Conservation (phyloP, 2,113 vertebrate genomes). For the Actenoides lindsayi region DNA sequence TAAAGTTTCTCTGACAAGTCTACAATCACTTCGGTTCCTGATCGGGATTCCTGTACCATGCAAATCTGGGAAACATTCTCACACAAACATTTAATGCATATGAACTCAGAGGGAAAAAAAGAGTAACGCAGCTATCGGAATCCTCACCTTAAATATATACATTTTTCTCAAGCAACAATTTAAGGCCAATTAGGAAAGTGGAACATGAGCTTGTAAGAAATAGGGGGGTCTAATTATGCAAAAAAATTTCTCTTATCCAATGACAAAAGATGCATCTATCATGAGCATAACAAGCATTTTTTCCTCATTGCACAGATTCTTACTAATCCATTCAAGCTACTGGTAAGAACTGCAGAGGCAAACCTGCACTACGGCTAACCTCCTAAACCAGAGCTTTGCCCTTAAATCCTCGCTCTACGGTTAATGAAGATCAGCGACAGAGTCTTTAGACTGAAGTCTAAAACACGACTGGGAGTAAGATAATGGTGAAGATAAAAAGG, state of each 20-base stretch:
- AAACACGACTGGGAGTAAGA: conserved; percentile 37
- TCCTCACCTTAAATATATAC: neutral
- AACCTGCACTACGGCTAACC: neutral
- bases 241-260: neutral
- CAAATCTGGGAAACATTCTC: conserved; percentile 35
- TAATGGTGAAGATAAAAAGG: conserved; percentile 14
- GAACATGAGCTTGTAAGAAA: conserved; percentile 30
- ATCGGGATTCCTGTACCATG: conserved; percentile 19
- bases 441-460: neutral
- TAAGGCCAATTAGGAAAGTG: conserved; percentile 13
- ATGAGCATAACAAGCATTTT: neutral
- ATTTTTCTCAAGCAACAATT: conserved; percentile 26
- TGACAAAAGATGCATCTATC: neutral
- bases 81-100: conserved; percentile 43
- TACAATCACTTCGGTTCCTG: conserved; percentile 39
- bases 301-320: neutral
- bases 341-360: conserved; percentile 30
- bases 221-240: neutral
- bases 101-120: conserved; percentile 21
- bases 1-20: conserved; percentile 70
- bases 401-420: neutral
- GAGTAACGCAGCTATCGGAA: conserved; percentile 20
- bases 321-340: neutral
- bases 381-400: neutral
- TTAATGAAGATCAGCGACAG: neutral